phyloP scores from a whole-genome alignment of 2,797 vertebrate species.

The Calcarius lapponicus region DNA sequence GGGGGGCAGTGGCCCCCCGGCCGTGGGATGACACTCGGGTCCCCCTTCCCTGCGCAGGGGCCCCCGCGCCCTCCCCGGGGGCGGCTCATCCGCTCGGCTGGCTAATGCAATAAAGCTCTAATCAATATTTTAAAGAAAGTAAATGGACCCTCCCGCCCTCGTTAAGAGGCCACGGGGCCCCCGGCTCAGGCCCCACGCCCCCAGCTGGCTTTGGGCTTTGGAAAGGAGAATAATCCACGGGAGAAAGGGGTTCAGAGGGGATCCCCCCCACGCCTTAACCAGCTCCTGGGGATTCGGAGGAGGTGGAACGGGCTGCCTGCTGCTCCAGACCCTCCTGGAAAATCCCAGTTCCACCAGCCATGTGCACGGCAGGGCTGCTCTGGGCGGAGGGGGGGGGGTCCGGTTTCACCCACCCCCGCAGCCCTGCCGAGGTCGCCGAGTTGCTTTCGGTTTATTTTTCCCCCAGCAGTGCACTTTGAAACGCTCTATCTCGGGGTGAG shows the following conservation, averaged over 20 bases:
- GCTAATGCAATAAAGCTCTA: slow-evolving; percentile 58
- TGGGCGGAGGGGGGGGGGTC: neutral
- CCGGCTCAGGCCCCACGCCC: neutral
- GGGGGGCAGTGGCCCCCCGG: neutral
- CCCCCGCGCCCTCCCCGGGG: neutral
- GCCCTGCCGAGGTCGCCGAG: neutral
- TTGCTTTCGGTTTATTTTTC: neutral
- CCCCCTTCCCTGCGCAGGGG: neutral
- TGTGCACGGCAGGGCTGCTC: neutral
- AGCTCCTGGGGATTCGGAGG: neutral
- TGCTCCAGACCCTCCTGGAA: neutral
- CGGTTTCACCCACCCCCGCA: neutral
- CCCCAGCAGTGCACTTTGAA: slow-evolving; percentile 31
- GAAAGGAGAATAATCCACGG: neutral
- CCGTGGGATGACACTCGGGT: neutral
- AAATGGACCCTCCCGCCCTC: slow-evolving; percentile 51
- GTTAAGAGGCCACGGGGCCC: neutral
- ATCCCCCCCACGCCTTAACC: neutral
- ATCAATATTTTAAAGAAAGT: slow-evolving; percentile 70
- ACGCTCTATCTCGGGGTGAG: neutral
- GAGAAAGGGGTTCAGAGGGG: neutral
- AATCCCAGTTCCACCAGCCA: neutral
- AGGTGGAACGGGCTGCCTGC: neutral
- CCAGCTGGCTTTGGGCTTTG: neutral
- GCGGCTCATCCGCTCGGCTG: slow-evolving; percentile 43